Evolutionary conservation across 2,113 vertebrate genomes (phyloP), one percentile per base, ranked within the genome.

Genomic region (Sceloporus tristichus): DNA sequence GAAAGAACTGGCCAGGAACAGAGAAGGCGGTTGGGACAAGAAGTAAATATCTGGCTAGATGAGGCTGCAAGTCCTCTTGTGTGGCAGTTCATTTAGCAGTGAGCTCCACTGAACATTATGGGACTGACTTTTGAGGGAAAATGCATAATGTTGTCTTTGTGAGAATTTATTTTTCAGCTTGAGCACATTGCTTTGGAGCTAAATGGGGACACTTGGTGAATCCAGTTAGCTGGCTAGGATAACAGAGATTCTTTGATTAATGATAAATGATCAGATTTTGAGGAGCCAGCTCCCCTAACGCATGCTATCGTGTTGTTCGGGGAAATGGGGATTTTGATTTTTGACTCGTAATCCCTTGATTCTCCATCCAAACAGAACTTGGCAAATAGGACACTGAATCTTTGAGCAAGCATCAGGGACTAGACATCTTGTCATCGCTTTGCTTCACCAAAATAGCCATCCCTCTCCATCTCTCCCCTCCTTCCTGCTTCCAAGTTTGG

Each of bases 391-490:
- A 71, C 71, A 5, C 73, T 29, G 65, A 80, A 65, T 84, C 54
- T 90, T 87, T 86, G 82, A 87, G 91, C 78, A 90, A 34, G 59
- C 53, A 59, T 84, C 73, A 89, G 87, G 93, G 94, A 93, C 95
- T 92, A 91, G 90, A 95, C 88, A 74, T 92, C 93, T 92, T 94
- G 94, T 96, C 94, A 95, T 95, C 78, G 1, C 92, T 91, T 89
- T 81, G 34, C 89, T 93, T 88, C 86, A 34, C 91, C 90, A 93
- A 94, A 94, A 91, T 66, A 93, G 87, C 91, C 65, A 9, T 38
- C 40, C 13, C 73, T 25, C 25, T 42, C 27, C 10, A 10, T 48
- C 42, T 48, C 19, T 40, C 54, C 29, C 48, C 78, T n/a, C 85
- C 48, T n/a, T 29, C 76, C 90, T 77, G 85, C 87, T 89, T 87